Conservation (phyloP, 2,113 vertebrate genomes). For the Pampusana beccarii region DNA sequence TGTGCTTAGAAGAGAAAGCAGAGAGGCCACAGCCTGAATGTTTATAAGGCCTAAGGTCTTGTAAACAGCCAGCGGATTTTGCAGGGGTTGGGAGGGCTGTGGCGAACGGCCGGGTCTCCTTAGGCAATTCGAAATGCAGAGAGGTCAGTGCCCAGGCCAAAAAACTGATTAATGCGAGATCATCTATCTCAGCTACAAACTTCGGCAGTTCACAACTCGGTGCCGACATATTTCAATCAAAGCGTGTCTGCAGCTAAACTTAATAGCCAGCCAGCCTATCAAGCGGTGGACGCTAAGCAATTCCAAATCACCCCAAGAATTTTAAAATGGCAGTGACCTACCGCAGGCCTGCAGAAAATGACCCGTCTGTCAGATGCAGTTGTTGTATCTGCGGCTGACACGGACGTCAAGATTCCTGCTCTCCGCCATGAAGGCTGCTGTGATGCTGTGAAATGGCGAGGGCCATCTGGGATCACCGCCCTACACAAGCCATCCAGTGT, state of each 20-base stretch:
- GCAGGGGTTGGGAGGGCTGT: background rate
- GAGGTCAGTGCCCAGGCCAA: background rate
- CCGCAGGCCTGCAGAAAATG: constrained; percentile 26
- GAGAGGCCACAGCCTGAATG: background rate
- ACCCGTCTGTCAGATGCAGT: constrained; percentile 8
- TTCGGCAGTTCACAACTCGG: background rate
- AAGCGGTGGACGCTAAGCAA: background rate
- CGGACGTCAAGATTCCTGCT: background rate
- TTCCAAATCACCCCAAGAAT: background rate
- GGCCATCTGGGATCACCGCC: constrained; percentile 30
- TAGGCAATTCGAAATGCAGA: background rate
- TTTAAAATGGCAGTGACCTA: background rate
- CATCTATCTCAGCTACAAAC: background rate
- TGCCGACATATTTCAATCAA: constrained; percentile 52
- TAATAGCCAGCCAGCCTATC: background rate
- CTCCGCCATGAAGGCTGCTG: background rate
- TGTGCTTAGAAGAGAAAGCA: background rate
- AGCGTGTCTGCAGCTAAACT: background rate
- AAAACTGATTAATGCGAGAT: constrained; percentile 3
- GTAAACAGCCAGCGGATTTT: background rate
- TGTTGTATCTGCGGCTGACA: background rate
- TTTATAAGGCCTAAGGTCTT: background rate
- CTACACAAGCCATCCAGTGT: background rate
- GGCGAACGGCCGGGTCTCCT: background rate
- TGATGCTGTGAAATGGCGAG: constrained; percentile 19